phyloP scores from a whole-genome alignment of 30 jellyfish, hydroid and myxozoan species.

The Rhopilema esculentum region DNA sequence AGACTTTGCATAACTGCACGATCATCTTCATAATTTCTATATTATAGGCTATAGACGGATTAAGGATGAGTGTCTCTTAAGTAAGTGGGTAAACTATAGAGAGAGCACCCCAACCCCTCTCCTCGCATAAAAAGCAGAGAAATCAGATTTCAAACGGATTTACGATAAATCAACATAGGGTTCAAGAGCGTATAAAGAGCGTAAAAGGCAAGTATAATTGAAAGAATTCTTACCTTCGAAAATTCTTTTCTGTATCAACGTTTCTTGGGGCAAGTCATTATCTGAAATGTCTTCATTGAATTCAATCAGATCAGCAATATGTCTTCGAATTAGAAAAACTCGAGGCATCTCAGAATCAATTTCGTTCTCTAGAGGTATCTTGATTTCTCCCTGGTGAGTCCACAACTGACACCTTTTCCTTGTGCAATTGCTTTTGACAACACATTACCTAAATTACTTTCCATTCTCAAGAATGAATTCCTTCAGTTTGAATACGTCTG shows the following conservation, averaged over 20 bases:
- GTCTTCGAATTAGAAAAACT: constrained; percentile 53
- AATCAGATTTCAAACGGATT: too few relatives aligned
- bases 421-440: not conserved
- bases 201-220: too few relatives aligned
- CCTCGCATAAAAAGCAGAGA: too few relatives aligned
- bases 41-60: too few relatives aligned
- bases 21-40: too few relatives aligned
- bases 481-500: not conserved
- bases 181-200: not conserved
- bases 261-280: not conserved
- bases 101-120: too few relatives aligned
- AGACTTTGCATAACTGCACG: too few relatives aligned
- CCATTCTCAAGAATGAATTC: not conserved
- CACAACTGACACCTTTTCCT: not conserved
- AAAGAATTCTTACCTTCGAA: not conserved
- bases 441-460: not conserved
- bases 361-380: constrained; percentile 4
- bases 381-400: constrained; percentile 29
- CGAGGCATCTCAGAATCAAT: constrained; percentile 47
- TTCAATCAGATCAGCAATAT: constrained; percentile 24
- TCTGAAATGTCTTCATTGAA: constrained; percentile 35
- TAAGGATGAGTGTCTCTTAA: too few relatives aligned
- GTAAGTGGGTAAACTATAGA: too few relatives aligned
- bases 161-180: not conserved
- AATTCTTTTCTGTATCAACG: not conserved